Conservation (phyloP, 2,797 vertebrate genomes). For the Spea hammondii region DNA sequence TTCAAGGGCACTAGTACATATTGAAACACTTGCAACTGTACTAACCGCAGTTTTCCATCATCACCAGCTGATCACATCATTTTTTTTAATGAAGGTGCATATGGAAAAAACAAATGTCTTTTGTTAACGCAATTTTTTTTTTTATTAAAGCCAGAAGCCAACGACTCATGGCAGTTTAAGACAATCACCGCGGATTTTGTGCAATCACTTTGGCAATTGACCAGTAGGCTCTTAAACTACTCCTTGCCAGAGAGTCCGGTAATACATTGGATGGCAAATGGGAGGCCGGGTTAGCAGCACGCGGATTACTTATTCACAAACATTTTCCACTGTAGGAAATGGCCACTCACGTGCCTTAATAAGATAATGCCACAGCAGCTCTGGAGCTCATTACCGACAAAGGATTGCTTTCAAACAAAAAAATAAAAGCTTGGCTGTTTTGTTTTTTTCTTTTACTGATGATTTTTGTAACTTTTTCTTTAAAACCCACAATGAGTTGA, state of each 20-base stretch:
- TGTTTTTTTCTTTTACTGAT: too few relatives aligned
- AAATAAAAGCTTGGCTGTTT: neutral
- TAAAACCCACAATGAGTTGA: too few relatives aligned
- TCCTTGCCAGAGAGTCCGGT: constrained; percentile 5
- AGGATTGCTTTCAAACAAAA: neutral
- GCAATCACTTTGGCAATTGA: constrained; percentile 17
- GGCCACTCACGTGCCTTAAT: neutral
- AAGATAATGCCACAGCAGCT: neutral
- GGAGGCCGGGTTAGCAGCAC: neutral
- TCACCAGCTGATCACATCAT: neutral
- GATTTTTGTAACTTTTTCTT: too few relatives aligned
- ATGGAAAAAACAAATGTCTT: constrained; percentile 1
- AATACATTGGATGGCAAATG: neutral
- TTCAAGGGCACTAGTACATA: neutral
- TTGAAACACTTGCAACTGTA: neutral
- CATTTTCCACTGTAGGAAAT: neutral
- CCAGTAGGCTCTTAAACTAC: neutral
- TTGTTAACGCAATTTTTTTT: neutral
- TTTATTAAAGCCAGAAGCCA: constrained; percentile 18
- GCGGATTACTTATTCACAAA: neutral
- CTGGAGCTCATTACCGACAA: constrained; percentile 2
- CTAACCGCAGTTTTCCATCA: neutral
- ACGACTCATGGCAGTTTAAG: neutral
- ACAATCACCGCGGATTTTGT: constrained; percentile 13
- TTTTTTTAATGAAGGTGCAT: constrained; percentile 13